Evolutionary conservation across 2,888 invertebrate species (phyloP).

Genomic region (Parthenolecanium corni): DNA sequence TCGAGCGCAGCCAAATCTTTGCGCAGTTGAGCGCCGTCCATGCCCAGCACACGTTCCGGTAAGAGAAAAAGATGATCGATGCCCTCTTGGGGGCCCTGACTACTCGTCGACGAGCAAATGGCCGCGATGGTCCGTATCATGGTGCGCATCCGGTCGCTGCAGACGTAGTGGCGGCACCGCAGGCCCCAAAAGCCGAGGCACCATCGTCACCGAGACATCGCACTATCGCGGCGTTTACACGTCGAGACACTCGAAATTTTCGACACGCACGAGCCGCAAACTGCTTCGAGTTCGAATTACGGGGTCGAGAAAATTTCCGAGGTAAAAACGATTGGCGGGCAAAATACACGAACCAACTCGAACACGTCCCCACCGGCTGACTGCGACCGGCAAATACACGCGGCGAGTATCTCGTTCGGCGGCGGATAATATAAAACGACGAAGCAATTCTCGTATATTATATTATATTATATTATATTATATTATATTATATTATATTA

Average conservation of each 20-base stretch:
- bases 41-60: constrained; percentile 45
- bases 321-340: no score
- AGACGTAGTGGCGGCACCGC: neutral
- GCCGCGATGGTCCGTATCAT: constrained; percentile 21
- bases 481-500: no score
- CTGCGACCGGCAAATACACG: no score
- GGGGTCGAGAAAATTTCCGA: no score
- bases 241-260: neutral
- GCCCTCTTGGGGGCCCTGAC: constrained; percentile 39
- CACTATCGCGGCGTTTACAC: neutral
- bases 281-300: no score
- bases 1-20: constrained; percentile 47
- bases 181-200: no score
- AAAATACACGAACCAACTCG: neutral
- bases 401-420: no score
- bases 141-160: neutral
- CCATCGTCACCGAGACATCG: neutral
- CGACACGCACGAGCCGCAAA: neutral
- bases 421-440: no score
- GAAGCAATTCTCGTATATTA: no score
- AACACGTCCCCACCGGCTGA: no score
- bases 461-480: no score
- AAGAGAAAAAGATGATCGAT: constrained; percentile 47
- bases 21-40: constrained; percentile 45
- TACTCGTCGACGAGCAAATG: constrained; percentile 23